These are phyloP conservation scores for Lepus americanus DNA, from an alignment of 2,113 vertebrate genomes.

Conservation along the genomic window DNA sequence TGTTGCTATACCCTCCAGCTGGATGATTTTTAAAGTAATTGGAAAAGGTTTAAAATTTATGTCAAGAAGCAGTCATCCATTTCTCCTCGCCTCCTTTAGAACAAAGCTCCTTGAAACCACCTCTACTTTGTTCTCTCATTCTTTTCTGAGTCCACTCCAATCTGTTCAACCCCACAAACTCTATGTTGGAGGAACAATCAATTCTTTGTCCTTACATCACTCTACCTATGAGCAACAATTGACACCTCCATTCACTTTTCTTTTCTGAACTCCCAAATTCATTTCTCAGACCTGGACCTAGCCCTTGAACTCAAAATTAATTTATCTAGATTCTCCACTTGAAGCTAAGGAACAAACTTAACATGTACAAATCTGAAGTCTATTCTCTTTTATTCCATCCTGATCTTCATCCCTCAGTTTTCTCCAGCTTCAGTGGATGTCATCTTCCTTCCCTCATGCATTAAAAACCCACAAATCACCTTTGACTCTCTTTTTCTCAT, in stretches of 20 bases:
- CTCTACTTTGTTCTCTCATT: neutral
- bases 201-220: neutral
- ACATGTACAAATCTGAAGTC: neutral
- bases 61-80: neutral
- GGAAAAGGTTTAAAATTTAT: neutral
- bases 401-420: neutral
- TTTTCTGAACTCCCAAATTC: neutral
- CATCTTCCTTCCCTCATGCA: neutral
- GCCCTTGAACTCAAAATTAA: neutral
- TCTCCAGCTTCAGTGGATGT: neutral
- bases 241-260: neutral
- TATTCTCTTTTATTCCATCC: slow-evolving; percentile 7
- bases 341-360: neutral
- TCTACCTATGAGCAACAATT: neutral
- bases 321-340: neutral
- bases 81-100: neutral
- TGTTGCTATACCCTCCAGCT: slow-evolving; percentile 1
- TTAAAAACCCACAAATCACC: neutral
- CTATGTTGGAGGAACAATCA: neutral
- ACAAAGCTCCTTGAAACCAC: neutral
- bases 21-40: slow-evolving; percentile 20
- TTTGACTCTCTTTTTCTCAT: neutral
- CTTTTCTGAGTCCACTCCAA: slow-evolving; percentile 1
- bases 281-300: neutral
- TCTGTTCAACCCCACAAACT: slow-evolving; percentile 11